Conservation (phyloP, 2,797 vertebrate genomes). For the Acanthurus lineatus region DNA sequence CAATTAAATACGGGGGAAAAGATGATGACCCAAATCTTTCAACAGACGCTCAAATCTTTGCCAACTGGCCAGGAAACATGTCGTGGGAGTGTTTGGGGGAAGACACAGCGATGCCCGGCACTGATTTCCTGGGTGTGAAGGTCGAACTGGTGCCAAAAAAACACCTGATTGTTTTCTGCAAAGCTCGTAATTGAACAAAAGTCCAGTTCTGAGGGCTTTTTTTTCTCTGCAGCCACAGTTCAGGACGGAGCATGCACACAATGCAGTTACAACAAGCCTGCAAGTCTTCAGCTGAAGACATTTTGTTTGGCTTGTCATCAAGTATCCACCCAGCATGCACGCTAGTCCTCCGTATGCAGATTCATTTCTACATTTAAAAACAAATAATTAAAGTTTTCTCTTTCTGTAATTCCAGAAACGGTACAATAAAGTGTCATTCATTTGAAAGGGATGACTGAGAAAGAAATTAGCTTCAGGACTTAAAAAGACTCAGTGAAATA, state of each 20-base stretch:
- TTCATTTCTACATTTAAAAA: neutral
- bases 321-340: conserved; percentile 28
- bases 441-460: neutral
- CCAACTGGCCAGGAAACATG: conserved; percentile 26
- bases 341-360: conserved; percentile 1
- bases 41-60: conserved; percentile 23
- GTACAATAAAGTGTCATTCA: neutral
- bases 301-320: neutral
- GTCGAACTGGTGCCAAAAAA: conserved; percentile 23
- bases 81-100: neutral
- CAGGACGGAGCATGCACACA: conserved; percentile 37
- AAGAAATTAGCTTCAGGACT: neutral
- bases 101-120: neutral
- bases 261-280: conserved; percentile 22
- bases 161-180: neutral
- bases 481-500: conserved; percentile 41
- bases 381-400: too few relatives aligned
- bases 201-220: neutral
- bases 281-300: conserved; percentile 14
- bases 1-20: conserved; percentile 50
- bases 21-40: conserved; percentile 48
- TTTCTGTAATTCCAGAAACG: conserved; percentile 11
- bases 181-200: conserved; percentile 10
- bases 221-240: neutral
- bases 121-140: neutral